phyloP scores from a whole-genome alignment of 2,797 vertebrate species.

The Pangasius larnaudii region DNA sequence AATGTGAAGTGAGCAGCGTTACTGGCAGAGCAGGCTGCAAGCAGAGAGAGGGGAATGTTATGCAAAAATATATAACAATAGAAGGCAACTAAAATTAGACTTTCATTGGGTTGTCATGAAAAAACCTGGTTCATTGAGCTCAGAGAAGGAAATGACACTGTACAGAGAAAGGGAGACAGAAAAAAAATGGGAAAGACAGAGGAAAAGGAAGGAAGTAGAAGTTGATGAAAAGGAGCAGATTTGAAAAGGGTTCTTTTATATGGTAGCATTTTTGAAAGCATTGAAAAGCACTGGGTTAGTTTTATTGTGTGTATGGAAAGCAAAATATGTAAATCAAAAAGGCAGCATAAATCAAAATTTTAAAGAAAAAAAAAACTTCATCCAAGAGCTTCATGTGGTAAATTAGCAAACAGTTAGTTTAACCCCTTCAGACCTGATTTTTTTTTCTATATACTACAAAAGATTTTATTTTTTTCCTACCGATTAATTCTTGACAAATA shows the following conservation, averaged over 20 bases:
- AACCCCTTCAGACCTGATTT: not conserved
- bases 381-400: not conserved
- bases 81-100: constrained; percentile 41
- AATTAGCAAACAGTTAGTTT: not conserved
- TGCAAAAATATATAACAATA: constrained; percentile 26
- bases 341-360: not conserved
- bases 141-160: constrained; percentile 31
- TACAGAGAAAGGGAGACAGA: constrained; percentile 20
- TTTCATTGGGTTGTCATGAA: constrained; percentile 27
- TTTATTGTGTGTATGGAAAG: not conserved
- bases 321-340: not conserved
- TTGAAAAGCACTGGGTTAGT: not conserved
- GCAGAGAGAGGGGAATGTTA: not conserved
- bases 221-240: constrained; percentile 38
- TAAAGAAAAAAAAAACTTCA: not conserved
- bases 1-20: constrained; percentile 9
- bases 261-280: constrained; percentile 45
- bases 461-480: not conserved
- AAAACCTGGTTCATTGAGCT: constrained; percentile 29
- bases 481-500: not conserved
- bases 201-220: constrained; percentile 16
- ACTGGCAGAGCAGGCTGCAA: not conserved
- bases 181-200: not conserved
- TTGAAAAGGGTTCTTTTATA: constrained; percentile 34
- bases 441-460: not conserved